Conservation (phyloP, 2,888 invertebrate species). For the Apotomis capreana region DNA sequence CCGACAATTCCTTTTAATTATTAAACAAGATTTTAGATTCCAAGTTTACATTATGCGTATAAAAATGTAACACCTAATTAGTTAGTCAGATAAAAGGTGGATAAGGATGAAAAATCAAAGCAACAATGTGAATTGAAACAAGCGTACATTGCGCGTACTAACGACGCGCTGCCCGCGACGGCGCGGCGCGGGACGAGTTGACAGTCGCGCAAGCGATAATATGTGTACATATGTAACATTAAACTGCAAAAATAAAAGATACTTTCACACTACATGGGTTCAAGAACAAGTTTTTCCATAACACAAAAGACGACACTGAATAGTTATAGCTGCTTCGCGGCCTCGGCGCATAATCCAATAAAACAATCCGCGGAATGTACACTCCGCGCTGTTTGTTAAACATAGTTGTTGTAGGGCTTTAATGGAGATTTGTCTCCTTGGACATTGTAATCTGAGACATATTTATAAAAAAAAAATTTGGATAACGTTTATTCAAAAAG, state of each 20-base stretch:
- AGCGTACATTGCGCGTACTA: conserved; percentile 68
- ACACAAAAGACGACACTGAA: conserved; percentile 84
- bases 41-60: not conserved
- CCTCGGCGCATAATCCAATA: conserved; percentile 83
- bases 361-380: conserved; percentile 82
- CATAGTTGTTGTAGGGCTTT: conserved; percentile 45
- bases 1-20: no score
- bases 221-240: conserved; percentile 84
- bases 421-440: no score
- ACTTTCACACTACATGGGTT: conserved; percentile 84
- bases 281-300: conserved; percentile 84
- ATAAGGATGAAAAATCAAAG: conserved; percentile 18
- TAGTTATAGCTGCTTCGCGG: conserved; percentile 83
- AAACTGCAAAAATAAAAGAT: conserved; percentile 83
- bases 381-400: conserved; percentile 60
- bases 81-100: conserved; percentile 10
- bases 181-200: conserved; percentile 60
- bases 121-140: conserved; percentile 43
- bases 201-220: conserved; percentile 78
- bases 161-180: conserved; percentile 59
- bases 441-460: no score
- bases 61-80: conserved; percentile 28
- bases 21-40: no score
- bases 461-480: no score
- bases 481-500: no score